Evolutionary conservation across 1,140 invertebrate species (phyloP).

Genomic region (Chrysoperla carnea): DNA sequence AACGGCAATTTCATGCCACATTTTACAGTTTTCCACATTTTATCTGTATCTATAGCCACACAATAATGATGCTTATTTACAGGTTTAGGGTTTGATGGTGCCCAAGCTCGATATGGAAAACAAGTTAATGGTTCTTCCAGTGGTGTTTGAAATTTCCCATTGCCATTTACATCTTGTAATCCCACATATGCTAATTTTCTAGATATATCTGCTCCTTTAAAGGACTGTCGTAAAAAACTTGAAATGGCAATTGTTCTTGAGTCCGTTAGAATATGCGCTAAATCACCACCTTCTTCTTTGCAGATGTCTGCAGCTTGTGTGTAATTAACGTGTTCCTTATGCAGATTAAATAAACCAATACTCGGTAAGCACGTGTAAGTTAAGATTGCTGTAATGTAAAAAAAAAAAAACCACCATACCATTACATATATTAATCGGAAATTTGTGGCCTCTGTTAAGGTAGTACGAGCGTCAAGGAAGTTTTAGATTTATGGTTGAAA

Average conservation of each 20-base stretch:
- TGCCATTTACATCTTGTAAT: constrained; percentile 24
- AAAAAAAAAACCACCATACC: too few species aligned
- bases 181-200: constrained; percentile 31
- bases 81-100: constrained; percentile 33
- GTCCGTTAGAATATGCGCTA: constrained; percentile 37
- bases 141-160: constrained; percentile 22
- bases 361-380: constrained; percentile 34
- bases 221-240: constrained; percentile 13
- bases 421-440: too few species aligned
- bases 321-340: constrained; percentile 29
- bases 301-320: constrained; percentile 30
- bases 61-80: constrained; percentile 29
- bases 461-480: too few species aligned
- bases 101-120: constrained; percentile 41
- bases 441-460: too few species aligned
- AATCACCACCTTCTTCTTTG: constrained; percentile 27
- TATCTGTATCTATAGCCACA: constrained; percentile 27
- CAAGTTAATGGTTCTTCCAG: constrained; percentile 34
- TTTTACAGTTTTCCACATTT: constrained; percentile 32
- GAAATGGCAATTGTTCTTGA: constrained; percentile 33
- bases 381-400: constrained; percentile 22
- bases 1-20: constrained; percentile 29
- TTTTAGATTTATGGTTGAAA: too few species aligned
- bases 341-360: constrained; percentile 36
- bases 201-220: neutral